These are phyloP conservation scores for Corythornis vintsioides DNA, from an alignment of 2,113 vertebrate species.

Conservation along the genomic window DNA sequence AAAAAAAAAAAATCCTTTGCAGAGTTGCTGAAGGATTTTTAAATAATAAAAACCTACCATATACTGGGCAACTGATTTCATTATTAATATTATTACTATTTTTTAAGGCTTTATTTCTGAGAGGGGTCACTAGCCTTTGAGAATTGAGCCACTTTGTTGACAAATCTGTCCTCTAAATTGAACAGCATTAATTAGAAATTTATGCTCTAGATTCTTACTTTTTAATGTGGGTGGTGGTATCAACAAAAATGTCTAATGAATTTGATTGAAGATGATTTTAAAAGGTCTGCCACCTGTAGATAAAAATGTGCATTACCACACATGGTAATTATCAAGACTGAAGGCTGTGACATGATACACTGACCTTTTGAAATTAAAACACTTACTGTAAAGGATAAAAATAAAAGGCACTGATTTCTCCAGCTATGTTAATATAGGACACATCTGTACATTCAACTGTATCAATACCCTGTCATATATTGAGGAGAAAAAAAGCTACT, in stretches of 20 bases:
- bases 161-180: conserved; percentile 67
- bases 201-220: conserved; percentile 37
- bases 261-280: conserved; percentile 70
- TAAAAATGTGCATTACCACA: conserved; percentile 68
- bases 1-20: conserved; percentile 41
- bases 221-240: conserved; percentile 57
- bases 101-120: conserved; percentile 63
- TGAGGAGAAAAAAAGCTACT: background rate
- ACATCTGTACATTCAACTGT: background rate
- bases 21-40: conserved; percentile 52
- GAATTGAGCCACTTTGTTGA: conserved; percentile 67
- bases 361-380: conserved; percentile 72
- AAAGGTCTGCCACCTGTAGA: conserved; percentile 76
- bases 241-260: conserved; percentile 50
- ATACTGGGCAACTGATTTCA: background rate
- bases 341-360: conserved; percentile 38
- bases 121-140: conserved; percentile 67
- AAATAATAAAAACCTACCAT: conserved; percentile 64
- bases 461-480: background rate
- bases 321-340: conserved; percentile 65
- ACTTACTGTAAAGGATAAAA: background rate
- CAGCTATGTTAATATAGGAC: background rate
- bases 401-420: background rate
- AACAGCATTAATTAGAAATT: conserved; percentile 68
- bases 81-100: background rate